These are phyloP conservation scores for Thymallus thymallus DNA, from an alignment of 2,113 vertebrate species.

Conservation along the genomic window DNA sequence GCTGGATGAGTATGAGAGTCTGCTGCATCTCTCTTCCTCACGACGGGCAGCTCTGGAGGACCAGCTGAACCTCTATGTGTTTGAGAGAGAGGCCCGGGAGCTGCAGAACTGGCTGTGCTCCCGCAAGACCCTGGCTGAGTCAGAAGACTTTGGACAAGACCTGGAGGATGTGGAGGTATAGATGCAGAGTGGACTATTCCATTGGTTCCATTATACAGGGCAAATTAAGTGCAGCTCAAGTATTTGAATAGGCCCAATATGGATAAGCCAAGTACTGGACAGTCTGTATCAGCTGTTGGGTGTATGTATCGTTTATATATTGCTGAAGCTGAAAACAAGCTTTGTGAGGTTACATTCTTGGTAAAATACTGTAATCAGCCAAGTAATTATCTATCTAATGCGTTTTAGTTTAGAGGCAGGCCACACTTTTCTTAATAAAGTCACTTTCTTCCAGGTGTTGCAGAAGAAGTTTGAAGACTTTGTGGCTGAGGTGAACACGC, in stretches of 20 bases:
- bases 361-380: too few species aligned
- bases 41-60: slow-evolving; percentile 70
- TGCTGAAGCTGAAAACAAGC: neutral
- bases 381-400: too few species aligned
- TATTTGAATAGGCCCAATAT: too few species aligned
- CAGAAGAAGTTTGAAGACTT: slow-evolving; percentile 84
- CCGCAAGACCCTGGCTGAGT: slow-evolving; percentile 74
- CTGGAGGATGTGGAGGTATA: slow-evolving; percentile 74
- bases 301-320: too few species aligned
- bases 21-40: slow-evolving; percentile 65
- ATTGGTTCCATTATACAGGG: too few species aligned
- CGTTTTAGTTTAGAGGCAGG: too few species aligned
- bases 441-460: slow-evolving; percentile 68
- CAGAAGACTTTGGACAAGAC: slow-evolving; percentile 81
- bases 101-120: slow-evolving; percentile 80
- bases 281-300: too few species aligned
- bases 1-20: slow-evolving; percentile 62
- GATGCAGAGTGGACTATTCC: neutral
- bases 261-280: too few species aligned
- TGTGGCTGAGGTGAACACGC: slow-evolving; percentile 72
- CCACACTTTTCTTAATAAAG: neutral
- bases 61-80: slow-evolving; percentile 77
- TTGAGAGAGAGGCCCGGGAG: slow-evolving; percentile 80
- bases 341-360: neutral
- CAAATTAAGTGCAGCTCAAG: neutral